These are phyloP conservation scores for Semnornis frantzii DNA, from an alignment of 2,113 vertebrate genomes.

Conservation along the genomic window DNA sequence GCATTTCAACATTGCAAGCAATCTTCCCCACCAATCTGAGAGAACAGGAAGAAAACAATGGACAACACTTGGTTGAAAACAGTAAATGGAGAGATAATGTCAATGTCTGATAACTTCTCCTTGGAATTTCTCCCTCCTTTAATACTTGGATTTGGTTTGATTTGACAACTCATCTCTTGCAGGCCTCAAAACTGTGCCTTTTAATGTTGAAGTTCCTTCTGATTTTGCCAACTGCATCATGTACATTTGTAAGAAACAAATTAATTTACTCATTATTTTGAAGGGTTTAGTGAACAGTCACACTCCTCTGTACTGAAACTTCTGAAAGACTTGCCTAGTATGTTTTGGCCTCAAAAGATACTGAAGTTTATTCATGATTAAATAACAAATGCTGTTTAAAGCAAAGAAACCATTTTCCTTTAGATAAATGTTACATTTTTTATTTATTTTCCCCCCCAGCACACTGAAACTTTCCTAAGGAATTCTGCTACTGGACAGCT, in stretches of 20 bases:
- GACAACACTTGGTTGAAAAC: accelerated
- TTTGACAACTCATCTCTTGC: not conserved
- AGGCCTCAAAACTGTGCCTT: not conserved
- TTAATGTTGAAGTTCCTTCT: not conserved
- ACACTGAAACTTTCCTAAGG: not conserved
- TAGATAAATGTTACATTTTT: not conserved
- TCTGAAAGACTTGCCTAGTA: not conserved
- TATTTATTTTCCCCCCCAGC: not conserved
- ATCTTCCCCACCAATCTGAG: not conserved
- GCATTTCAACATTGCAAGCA: not conserved
- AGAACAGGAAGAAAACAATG: not conserved
- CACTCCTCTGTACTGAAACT: constrained; percentile 8
- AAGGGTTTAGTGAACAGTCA: not conserved
- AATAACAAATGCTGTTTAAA: not conserved
- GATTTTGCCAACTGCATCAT: not conserved
- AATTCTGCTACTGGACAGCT: not conserved
- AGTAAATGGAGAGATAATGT: not conserved
- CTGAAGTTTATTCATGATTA: not conserved
- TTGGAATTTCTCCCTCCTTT: not conserved
- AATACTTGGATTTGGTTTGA: not conserved
- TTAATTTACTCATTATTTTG: not conserved
- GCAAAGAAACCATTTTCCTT: not conserved
- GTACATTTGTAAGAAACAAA: not conserved
- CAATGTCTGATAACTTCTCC: not conserved
- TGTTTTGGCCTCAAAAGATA: constrained; percentile 18